These are phyloP conservation scores for Phthorimaea operculella DNA, from an alignment of 1,140 invertebrate genomes.

Conservation along the genomic window DNA sequence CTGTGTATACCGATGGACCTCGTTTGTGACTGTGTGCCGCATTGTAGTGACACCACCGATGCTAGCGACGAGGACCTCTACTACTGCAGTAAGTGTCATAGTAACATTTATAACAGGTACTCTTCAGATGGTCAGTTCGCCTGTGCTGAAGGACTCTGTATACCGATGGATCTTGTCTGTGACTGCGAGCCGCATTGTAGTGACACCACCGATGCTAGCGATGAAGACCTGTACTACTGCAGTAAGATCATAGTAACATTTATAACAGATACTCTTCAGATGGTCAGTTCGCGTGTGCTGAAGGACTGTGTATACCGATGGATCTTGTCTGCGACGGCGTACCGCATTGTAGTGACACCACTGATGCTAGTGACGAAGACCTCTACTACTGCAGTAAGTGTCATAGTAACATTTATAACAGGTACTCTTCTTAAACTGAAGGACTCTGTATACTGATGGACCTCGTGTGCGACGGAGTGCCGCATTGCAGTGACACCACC, in stretches of 20 bases:
- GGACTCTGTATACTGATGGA: no score
- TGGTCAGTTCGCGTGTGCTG: no score
- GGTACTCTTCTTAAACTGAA: no score
- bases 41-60: constrained; percentile 81
- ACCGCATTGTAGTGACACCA: no score
- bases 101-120: background rate
- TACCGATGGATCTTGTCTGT: constrained; percentile 82
- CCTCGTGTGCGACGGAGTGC: no score
- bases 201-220: constrained; percentile 78
- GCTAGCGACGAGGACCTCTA: constrained; percentile 79
- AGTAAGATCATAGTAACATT: constrained; percentile 32
- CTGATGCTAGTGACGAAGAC: no score
- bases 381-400: no score
- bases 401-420: no score
- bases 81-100: constrained; percentile 69
- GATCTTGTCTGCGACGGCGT: no score
- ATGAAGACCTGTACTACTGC: constrained; percentile 78
- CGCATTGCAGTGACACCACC: no score
- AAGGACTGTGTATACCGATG: no score
- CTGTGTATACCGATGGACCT: constrained; percentile 80
- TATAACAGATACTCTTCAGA: no score
- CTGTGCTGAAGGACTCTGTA: constrained; percentile 73
- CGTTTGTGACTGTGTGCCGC: constrained; percentile 79
- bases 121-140: constrained; percentile 24
- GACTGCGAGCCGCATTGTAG: constrained; percentile 79